Percentiles rank a stretch among this genome's conserved stretches.
phyloP scores from a whole-genome alignment of 2,113 vertebrate genomes.

The Mirounga angustirostris region DNA sequence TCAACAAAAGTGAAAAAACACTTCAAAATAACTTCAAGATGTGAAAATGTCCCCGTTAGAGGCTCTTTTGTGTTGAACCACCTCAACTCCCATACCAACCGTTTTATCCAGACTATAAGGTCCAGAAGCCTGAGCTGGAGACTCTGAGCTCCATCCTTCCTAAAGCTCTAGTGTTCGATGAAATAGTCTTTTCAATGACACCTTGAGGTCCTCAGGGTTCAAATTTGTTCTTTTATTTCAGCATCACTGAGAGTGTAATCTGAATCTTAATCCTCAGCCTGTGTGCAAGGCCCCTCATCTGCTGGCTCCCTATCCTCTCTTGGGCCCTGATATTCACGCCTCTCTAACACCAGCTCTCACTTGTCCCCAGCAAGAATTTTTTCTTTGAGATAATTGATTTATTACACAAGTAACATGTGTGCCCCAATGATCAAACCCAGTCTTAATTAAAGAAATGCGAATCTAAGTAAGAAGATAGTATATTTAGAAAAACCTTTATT shows the following conservation, averaged over 20 bases:
- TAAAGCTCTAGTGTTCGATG: rapidly evolving
- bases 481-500: neutral
- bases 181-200: neutral
- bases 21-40: neutral
- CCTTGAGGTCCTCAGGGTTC: neutral
- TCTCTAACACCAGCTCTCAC: neutral
- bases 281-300: too few species aligned
- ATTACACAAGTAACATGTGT: neutral
- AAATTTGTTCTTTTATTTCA: rapidly evolving
- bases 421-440: neutral
- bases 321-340: rapidly evolving
- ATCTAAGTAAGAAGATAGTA: neutral
- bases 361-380: neutral
- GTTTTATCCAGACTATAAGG: rapidly evolving
- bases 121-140: rapidly evolving
- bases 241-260: rapidly evolving
- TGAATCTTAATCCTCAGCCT: rapidly evolving
- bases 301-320: rapidly evolving
- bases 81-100: rapidly evolving
- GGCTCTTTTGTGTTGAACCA: rapidly evolving
- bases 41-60: too few species aligned
- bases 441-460: neutral
- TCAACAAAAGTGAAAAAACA: neutral
- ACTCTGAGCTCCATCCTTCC: neutral
- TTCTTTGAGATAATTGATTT: neutral